Percentiles rank a stretch among this genome's conserved stretches.
Evolutionary conservation across 1,140 invertebrate species (phyloP).

Genomic region (Drosophila insularis): DNA sequence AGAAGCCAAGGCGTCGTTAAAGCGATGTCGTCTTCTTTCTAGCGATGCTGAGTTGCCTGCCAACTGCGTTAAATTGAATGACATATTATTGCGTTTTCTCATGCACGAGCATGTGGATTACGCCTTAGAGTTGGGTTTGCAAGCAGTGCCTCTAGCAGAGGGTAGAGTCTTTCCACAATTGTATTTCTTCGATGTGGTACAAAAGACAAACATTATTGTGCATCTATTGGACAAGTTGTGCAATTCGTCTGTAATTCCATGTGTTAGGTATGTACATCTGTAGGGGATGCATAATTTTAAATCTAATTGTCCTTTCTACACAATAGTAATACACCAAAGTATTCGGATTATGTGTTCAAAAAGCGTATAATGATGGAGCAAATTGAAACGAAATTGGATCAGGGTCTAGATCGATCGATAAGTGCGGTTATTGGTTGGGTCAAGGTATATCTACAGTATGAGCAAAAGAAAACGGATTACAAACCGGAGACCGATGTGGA

Average conservation of each 20-base stretch:
- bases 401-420: conserved; percentile 93
- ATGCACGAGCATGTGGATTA: conserved; percentile 98
- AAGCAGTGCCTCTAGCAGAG: conserved; percentile 95
- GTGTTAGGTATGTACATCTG: conserved; percentile 88
- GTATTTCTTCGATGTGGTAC: conserved; percentile 97
- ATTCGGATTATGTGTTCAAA: conserved; percentile 93
- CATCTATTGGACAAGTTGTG: conserved; percentile 98
- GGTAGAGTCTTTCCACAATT: conserved; percentile 91
- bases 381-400: conserved; percentile 95
- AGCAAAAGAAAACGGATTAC: conserved; percentile 98
- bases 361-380: conserved; percentile 94
- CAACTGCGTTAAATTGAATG: conserved; percentile 93
- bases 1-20: conserved; percentile 95
- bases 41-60: conserved; percentile 89
- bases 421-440: conserved; percentile 96
- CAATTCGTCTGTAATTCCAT: conserved; percentile 93
- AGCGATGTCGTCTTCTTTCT: conserved; percentile 93
- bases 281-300: neutral
- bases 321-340: conserved; percentile 91
- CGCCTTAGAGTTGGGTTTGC: conserved; percentile 95
- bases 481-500: conserved; percentile 95
- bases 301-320: neutral
- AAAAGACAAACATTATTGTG: conserved; percentile 98
- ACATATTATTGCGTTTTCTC: conserved; percentile 93
- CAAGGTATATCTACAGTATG: conserved; percentile 93